Evolutionary conservation across 1,140 invertebrate species (phyloP), one percentile per base, ranked within the genome.

Genomic region (Alviniconcha marisindica): DNA sequence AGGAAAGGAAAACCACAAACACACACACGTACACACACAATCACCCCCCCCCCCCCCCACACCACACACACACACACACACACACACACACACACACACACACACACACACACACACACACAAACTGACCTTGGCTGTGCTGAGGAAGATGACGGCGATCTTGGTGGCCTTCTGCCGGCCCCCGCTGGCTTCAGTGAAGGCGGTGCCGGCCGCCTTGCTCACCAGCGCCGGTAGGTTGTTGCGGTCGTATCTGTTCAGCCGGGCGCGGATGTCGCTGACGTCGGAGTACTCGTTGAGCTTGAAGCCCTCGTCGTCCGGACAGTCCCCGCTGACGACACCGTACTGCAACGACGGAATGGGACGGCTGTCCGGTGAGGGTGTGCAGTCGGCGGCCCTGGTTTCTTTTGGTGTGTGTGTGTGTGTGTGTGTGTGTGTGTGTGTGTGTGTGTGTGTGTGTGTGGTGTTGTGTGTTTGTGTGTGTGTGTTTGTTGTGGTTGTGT

Each of bases 271-370:
- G 31, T 51, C 77, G 0, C 51, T 38, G 1, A 69, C 14, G 0
- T 36, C 60, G 24, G 18, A 15, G 78, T 77, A 83, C 4, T 21
- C 5, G 56, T 77, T 48, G 3, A 85, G 78, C n/a, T 51, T 21
- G 60, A 85, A 85, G 28, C 81, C 84, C 31, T 33, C 56, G 40
- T 85, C 84, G 18, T 66, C 40, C 3, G 84, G 84, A 44, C 84
- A 85, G 24, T 77, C 56, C 12, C 84, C 81, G 40, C 81, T 83
- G 2, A 83, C 40, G 0, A 83, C 81, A 24, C 84, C 84, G 56
- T 78, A 84, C 83, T 84, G 63, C 15, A 51, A 77, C 15, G 36
- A 21, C 15, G 21, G 12, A 77, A 21, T 42, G 42, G n/a, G n/a
- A n/a, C n/a, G 24, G 38, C n/a, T 21, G 4, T 42, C 10, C 21